Evolutionary conservation across 2,888 invertebrate species (phyloP).

Genomic region (Rhyacophila evoluta): DNA sequence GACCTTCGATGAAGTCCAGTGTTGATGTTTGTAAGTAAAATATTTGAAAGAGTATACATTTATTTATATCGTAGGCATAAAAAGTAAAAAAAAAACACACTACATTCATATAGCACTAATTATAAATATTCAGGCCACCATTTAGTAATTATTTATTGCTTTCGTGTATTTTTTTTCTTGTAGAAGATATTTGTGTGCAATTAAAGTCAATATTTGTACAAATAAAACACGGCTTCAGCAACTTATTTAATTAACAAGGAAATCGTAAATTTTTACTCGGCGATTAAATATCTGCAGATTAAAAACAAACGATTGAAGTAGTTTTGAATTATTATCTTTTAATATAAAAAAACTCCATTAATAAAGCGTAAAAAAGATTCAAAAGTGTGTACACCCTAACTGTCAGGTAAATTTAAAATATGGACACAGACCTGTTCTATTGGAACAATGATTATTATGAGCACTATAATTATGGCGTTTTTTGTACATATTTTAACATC

Average conservation of each 20-base stretch:
- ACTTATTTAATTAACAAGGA: neutral
- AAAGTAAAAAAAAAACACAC: too few species aligned
- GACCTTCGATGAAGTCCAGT: too few species aligned
- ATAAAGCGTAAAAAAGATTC: slow-evolving; percentile 13
- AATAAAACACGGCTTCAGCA: neutral
- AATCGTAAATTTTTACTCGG: slow-evolving; percentile 3
- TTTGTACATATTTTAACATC: neutral
- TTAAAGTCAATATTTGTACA: neutral
- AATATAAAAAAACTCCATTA: slow-evolving; percentile 2
- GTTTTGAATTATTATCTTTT: slow-evolving; percentile 1
- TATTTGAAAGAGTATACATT: too few species aligned
- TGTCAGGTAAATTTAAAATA: slow-evolving; percentile 34
- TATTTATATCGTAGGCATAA: too few species aligned
- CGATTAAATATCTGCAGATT: neutral
- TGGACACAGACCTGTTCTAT: slow-evolving; percentile 47
- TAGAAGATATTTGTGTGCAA: neutral
- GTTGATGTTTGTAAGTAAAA: too few species aligned
- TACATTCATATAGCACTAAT: too few species aligned
- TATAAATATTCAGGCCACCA: too few species aligned
- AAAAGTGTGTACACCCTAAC: slow-evolving; percentile 11
- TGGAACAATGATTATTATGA: slow-evolving; percentile 50
- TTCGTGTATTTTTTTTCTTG: neutral
- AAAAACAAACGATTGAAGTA: neutral
- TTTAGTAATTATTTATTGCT: neutral
- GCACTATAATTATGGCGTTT: slow-evolving; percentile 44